A percentile compares a stretch with the other conserved stretches of the same genome.
Evolutionary conservation across 2,113 vertebrate genomes (phyloP).

Genomic region (Osmerus eperlanus): DNA sequence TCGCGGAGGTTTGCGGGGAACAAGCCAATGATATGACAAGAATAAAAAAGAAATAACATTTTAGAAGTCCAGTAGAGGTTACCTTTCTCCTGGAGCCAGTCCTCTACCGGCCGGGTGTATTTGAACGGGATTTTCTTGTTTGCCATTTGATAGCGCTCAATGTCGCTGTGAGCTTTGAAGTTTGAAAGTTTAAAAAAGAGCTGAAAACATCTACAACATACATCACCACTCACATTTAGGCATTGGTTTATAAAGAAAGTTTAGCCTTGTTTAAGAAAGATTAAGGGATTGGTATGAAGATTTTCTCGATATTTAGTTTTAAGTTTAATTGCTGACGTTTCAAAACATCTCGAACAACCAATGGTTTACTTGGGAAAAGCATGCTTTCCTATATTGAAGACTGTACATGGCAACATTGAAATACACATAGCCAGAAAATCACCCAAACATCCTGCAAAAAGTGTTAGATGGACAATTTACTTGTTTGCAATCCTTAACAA

Average conservation of each 20-base stretch:
- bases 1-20: constrained; percentile 64
- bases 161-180: constrained; percentile 99
- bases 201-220: constrained; percentile 81
- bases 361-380: not conserved
- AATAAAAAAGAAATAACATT: constrained; percentile 57
- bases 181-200: constrained; percentile 99
- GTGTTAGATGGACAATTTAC: too few species aligned
- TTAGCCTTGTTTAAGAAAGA: constrained; percentile 71
- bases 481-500: not conserved
- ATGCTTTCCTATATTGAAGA: not conserved
- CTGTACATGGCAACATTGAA: constrained; percentile 15
- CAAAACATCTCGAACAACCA: constrained; percentile 29
- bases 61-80: constrained; percentile 82
- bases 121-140: constrained; percentile 99
- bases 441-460: too few species aligned
- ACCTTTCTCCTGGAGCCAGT: constrained; percentile 99
- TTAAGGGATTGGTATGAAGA: constrained; percentile 59
- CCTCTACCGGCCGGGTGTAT: constrained; percentile 98
- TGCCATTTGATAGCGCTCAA: constrained; percentile 99
- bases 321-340: constrained; percentile 47
- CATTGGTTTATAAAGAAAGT: constrained; percentile 67
- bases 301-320: constrained; percentile 47
- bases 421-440: too few species aligned
- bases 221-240: constrained; percentile 71
- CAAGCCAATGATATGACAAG: constrained; percentile 69